phyloP scores from a whole-genome alignment of 2,797 vertebrate genomes.

The Notolabrus celidotus region DNA sequence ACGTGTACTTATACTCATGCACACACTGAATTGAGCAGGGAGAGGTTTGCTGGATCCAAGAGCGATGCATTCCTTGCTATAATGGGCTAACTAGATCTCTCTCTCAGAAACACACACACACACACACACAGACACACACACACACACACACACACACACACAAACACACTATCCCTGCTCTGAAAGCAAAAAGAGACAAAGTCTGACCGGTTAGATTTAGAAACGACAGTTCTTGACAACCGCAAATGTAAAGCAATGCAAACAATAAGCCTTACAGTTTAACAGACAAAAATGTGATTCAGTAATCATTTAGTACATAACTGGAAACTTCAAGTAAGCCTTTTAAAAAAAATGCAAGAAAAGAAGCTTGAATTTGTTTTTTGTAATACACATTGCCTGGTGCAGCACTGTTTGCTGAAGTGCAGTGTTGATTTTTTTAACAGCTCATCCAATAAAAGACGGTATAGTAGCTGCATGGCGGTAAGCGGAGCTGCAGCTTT shows the following conservation, averaged over 20 bases:
- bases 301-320: too few species aligned
- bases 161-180: conserved; percentile 26
- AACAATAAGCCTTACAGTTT: conserved; percentile 21
- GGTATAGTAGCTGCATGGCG: neutral
- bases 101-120: conserved; percentile 21
- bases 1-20: conserved; percentile 39
- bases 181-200: conserved; percentile 45
- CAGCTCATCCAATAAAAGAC: conserved; percentile 23
- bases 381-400: too few species aligned
- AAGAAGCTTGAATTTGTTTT: too few species aligned
- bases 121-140: neutral
- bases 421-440: neutral
- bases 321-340: neutral
- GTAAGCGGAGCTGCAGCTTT: conserved; percentile 14
- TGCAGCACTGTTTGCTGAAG: neutral
- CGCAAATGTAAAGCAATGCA: conserved; percentile 16
- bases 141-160: conserved; percentile 12
- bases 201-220: conserved; percentile 45
- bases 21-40: conserved; percentile 53
- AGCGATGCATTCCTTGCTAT: conserved; percentile 76
- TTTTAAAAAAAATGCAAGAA: neutral
- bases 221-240: conserved; percentile 42
- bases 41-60: conserved; percentile 78
- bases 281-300: conserved; percentile 11
- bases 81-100: conserved; percentile 68